phyloP scores from a whole-genome alignment of 2,888 invertebrate species.

The Tinea trinotella region DNA sequence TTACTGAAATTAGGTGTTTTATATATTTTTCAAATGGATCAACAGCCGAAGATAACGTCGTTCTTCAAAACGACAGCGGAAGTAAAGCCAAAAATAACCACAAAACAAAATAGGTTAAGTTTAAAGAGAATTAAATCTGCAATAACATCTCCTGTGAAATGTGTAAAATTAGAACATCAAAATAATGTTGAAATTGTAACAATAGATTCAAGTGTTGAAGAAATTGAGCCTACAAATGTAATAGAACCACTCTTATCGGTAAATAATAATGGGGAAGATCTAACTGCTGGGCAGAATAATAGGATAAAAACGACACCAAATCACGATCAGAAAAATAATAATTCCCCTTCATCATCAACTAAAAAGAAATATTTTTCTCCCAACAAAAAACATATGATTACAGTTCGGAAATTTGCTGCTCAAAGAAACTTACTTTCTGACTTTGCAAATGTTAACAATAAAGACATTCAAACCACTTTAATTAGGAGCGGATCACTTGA shows the following conservation, averaged over 20 bases:
- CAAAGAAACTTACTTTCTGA: not conserved
- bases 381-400: slow-evolving; percentile 24
- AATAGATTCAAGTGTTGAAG: not conserved
- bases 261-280: no score
- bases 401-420: not conserved
- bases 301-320: not conserved
- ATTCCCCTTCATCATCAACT: slow-evolving; percentile 7
- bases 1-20: no score
- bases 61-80: slow-evolving; percentile 31
- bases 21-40: slow-evolving; percentile 21
- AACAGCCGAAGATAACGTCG: slow-evolving; percentile 30
- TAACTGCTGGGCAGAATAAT: not conserved
- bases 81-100: not conserved
- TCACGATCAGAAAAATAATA: not conserved
- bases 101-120: not conserved
- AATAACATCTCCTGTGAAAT: not conserved
- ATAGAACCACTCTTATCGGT: no score
- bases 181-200: slow-evolving; percentile 1
- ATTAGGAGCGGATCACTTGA: not conserved
- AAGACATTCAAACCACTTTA: not conserved
- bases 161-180: not conserved
- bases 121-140: not conserved
- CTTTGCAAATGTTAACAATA: not conserved
- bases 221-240: no score
- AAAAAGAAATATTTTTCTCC: slow-evolving; percentile 21